Percentiles rank a stretch among this genome's conserved stretches.
These are phyloP conservation scores for Dyspetes luteomarginatus DNA, from an alignment of 2,888 invertebrate genomes.

Conservation along the genomic window DNA sequence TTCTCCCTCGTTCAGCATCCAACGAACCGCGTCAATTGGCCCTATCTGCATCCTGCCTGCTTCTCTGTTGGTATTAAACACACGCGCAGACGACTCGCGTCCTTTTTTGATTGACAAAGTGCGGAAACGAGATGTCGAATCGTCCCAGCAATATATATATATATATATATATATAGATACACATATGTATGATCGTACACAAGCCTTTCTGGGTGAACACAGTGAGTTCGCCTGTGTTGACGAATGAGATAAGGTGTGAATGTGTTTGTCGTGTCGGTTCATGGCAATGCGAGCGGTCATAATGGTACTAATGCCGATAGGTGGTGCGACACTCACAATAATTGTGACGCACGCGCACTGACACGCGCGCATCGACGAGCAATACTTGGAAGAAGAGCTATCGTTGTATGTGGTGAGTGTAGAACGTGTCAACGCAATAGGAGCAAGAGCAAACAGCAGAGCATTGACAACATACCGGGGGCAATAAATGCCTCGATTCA, in stretches of 20 bases:
- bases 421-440: slow-evolving; percentile 40
- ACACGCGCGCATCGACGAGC: slow-evolving; percentile 2
- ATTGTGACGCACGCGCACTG: not conserved
- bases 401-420: not conserved
- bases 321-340: not conserved
- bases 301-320: not conserved
- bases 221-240: slow-evolving; percentile 26
- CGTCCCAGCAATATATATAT: slow-evolving; percentile 53
- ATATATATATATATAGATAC: too few species aligned
- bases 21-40: slow-evolving; percentile 48
- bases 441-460: slow-evolving; percentile 26
- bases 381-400: not conserved
- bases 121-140: slow-evolving; percentile 47
- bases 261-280: not conserved
- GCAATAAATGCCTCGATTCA: slow-evolving; percentile 60
- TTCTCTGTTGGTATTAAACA: not conserved
- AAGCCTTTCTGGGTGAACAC: too few species aligned
- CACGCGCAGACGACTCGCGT: slow-evolving; percentile 12
- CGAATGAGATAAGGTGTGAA: slow-evolving; percentile 33
- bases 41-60: slow-evolving; percentile 58
- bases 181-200: slow-evolving; percentile 32
- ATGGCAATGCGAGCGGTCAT: too few species aligned
- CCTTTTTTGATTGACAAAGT: slow-evolving; percentile 30
- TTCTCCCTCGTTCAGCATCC: slow-evolving; percentile 30
- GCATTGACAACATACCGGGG: slow-evolving; percentile 28